Evolutionary conservation across 2,113 vertebrate species (phyloP).

Genomic region (Microtus ochrogaster): DNA sequence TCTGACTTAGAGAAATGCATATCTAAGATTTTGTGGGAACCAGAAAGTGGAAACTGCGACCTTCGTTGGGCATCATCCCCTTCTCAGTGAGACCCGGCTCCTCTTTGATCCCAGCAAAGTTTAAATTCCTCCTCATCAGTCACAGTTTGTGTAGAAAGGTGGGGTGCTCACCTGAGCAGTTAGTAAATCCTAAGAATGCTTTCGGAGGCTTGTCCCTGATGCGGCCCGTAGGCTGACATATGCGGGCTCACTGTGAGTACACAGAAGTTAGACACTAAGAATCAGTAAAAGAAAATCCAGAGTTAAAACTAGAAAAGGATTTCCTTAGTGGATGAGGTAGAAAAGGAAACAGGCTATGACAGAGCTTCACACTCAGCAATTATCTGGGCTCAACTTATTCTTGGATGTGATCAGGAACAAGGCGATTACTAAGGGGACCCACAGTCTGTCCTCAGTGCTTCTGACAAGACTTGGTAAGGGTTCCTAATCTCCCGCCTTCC

Average conservation of each 20-base stretch:
- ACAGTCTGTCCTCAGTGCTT: neutral
- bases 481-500: neutral
- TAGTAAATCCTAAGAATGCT: slow-evolving; percentile 64
- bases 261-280: neutral
- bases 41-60: neutral
- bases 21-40: neutral
- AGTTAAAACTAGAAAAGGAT: neutral
- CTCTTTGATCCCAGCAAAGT: slow-evolving; percentile 74
- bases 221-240: neutral
- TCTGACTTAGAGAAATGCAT: neutral
- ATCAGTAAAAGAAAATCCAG: slow-evolving; percentile 21
- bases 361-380: neutral
- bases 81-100: slow-evolving; percentile 44
- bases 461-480: neutral
- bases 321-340: too few relatives aligned
- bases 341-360: neutral
- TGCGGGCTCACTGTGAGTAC: rapidly evolving
- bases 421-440: neutral
- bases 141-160: slow-evolving; percentile 75
- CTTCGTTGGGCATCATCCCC: neutral
- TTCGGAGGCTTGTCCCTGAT: slow-evolving; percentile 55
- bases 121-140: slow-evolving; percentile 76
- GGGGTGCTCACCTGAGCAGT: slow-evolving; percentile 56
- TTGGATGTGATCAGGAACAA: neutral
- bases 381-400: slow-evolving; percentile 46